A percentile compares a stretch with the other conserved stretches of the same genome.
Conservation (phyloP, 2,113 vertebrate species). For the Pollachius pollachius region DNA sequence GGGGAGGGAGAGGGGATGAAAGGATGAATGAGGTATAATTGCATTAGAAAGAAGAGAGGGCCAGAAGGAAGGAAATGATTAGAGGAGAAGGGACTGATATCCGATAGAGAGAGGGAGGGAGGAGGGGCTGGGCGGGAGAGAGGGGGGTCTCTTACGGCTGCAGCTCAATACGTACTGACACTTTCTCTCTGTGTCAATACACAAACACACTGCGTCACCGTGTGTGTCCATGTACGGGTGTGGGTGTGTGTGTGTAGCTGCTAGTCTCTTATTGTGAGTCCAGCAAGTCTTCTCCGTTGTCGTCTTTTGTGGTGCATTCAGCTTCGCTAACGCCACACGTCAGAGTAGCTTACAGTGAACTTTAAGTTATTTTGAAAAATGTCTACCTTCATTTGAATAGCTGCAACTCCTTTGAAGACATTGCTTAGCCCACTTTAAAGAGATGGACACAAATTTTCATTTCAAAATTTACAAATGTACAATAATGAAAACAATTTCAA, state of each 20-base stretch:
- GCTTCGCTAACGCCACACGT: too few species aligned
- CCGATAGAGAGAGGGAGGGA: slow-evolving; percentile 64
- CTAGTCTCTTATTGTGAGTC: slow-evolving; percentile 47
- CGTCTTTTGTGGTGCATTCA: slow-evolving; percentile 7
- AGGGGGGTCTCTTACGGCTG: slow-evolving; percentile 63
- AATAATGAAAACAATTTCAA: too few species aligned
- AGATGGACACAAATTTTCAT: too few species aligned
- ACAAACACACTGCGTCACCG: slow-evolving; percentile 35
- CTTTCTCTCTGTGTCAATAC: slow-evolving; percentile 67
- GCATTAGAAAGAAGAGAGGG: slow-evolving; percentile 74
- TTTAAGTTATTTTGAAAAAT: too few species aligned
- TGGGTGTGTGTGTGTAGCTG: too few species aligned
- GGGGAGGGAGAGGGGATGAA: slow-evolving; percentile 42
- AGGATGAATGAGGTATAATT: slow-evolving; percentile 70
- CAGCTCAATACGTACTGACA: slow-evolving; percentile 73
- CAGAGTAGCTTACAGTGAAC: too few species aligned
- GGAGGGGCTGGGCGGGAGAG: slow-evolving; percentile 48
- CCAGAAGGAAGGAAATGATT: slow-evolving; percentile 80
- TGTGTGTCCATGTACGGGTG: too few species aligned
- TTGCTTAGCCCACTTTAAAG: too few species aligned
- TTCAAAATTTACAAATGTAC: too few species aligned
- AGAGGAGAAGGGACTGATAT: slow-evolving; percentile 74
- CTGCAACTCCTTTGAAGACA: too few species aligned
- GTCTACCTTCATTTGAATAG: too few species aligned
- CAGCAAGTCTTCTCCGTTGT: slow-evolving; percentile 19